phyloP scores from a whole-genome alignment of 2,888 invertebrate genomes.

The Gastrophysa polygoni region DNA sequence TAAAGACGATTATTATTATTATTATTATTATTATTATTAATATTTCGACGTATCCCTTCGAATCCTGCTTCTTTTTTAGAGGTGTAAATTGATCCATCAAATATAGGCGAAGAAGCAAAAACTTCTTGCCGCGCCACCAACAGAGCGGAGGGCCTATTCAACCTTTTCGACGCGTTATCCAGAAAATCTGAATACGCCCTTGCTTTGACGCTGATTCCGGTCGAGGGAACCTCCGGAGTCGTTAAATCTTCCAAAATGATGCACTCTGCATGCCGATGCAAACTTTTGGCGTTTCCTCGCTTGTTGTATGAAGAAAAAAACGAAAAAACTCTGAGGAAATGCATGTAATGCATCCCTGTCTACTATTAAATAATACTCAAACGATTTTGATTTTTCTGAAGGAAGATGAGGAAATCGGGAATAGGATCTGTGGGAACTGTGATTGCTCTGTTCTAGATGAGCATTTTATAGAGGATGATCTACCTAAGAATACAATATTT shows the following conservation, averaged over 20 bases:
- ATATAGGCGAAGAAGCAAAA: too few species aligned
- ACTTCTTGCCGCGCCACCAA: too few species aligned
- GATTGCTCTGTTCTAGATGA: too few species aligned
- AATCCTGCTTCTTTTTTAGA: too few species aligned
- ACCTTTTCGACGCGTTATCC: background rate
- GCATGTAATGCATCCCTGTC: constrained; percentile 28
- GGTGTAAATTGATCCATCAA: too few species aligned
- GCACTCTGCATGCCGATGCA: constrained; percentile 19
- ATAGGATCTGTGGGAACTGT: too few species aligned
- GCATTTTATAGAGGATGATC: too few species aligned
- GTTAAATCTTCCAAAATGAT: constrained; percentile 19
- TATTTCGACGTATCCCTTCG: too few species aligned
- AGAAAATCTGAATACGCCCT: background rate
- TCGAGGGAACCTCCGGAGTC: constrained; percentile 17
- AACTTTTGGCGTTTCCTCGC: constrained; percentile 29
- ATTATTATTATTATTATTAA: too few species aligned
- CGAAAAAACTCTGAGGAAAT: constrained; percentile 28
- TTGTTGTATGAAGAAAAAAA: constrained; percentile 36
- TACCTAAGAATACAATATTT: too few species aligned
- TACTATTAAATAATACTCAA: constrained; percentile 30
- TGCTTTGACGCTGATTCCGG: constrained; percentile 23
- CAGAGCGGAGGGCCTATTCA: too few species aligned
- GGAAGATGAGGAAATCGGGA: constrained; percentile 14
- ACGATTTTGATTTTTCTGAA: constrained; percentile 16
- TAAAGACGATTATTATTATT: too few species aligned